Base-by-base conservation (phyloP, 2,888 invertebrate genomes). In the Napeogenes sylphis region DNA sequence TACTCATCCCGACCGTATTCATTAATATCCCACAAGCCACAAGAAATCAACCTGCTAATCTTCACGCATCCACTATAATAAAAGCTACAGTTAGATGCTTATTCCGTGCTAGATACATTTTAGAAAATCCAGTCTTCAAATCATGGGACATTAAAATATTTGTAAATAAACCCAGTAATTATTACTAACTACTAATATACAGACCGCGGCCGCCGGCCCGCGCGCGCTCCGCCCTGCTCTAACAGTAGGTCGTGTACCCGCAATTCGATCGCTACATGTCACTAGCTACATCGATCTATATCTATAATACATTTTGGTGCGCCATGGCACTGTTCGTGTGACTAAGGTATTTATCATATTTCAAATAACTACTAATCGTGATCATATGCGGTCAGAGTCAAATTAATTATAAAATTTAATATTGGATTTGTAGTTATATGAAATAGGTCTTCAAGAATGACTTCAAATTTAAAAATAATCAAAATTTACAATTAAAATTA, bases 301-400 rank as follows among this genome's bases (percentile, higher is more conserved):
- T 71, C 67, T 80, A 76, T 71, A 70, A 77, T 74, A 77, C 76
- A 77, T 78, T 80, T 81, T 81, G 82, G 80, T 80, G 83, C 78
- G 77, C 80, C 67, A 83, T 83, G 83, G 83, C 83, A 83, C 83
- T 62, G 64, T 59, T 64, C 72, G 69, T 69, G 72, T 72, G 71
- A 73, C 60, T 64, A 61, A 45, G 30, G 46, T 60, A 45, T 58
- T 21, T 55, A 64, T 45, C 55, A 53, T 47, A 67, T 59, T 38
- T 64, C 56, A 58, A 59, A 55, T 66, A 57, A 68, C 66, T 63
- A 64, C 59, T 47, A 30, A 47, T 51, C 59, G 30, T 30, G n/a
- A 45, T 12, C 53, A 32, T 59, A 54, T n/a, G 32, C 30, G 8
- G 2, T 10, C 30, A 30, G 21, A 21, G 21, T 51, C 6, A 51